Conservation (phyloP, 2,888 invertebrate species). For the Cerastis leucographa region DNA sequence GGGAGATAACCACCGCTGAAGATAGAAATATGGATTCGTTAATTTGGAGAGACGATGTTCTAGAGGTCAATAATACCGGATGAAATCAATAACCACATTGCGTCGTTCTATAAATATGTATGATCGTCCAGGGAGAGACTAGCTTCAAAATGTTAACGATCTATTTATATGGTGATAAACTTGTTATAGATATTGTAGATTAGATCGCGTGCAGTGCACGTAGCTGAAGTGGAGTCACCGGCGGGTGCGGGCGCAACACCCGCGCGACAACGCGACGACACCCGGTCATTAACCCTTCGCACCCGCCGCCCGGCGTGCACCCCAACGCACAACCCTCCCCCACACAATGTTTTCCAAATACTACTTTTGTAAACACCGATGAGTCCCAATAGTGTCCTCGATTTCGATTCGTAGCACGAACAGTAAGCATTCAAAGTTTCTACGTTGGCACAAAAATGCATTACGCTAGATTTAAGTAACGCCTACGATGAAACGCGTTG, state of each 20-base stretch:
- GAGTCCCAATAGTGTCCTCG: slow-evolving; percentile 15
- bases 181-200: slow-evolving; percentile 58
- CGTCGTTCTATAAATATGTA: slow-evolving; percentile 51
- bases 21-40: slow-evolving; percentile 49
- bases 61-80: slow-evolving; percentile 75
- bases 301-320: slow-evolving; percentile 68
- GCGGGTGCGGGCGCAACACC: slow-evolving; percentile 61
- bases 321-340: slow-evolving; percentile 71
- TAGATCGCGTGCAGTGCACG: slow-evolving; percentile 61
- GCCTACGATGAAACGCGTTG: slow-evolving; percentile 30
- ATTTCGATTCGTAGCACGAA: slow-evolving; percentile 16
- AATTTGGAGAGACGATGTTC: slow-evolving; percentile 60
- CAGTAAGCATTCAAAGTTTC: background rate
- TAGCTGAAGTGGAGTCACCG: slow-evolving; percentile 55
- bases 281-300: slow-evolving; percentile 79
- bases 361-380: slow-evolving; percentile 49
- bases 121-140: slow-evolving; percentile 42
- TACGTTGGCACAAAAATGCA: slow-evolving; percentile 13
- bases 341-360: slow-evolving; percentile 48
- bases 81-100: slow-evolving; percentile 63
- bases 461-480: slow-evolving; percentile 25
- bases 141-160: slow-evolving; percentile 53
- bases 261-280: slow-evolving; percentile 71
- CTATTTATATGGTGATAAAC: slow-evolving; percentile 56
- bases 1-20: slow-evolving; percentile 37